These are phyloP conservation scores for Plodia interpunctella DNA, from an alignment of 1,140 invertebrate genomes.

Conservation along the genomic window DNA sequence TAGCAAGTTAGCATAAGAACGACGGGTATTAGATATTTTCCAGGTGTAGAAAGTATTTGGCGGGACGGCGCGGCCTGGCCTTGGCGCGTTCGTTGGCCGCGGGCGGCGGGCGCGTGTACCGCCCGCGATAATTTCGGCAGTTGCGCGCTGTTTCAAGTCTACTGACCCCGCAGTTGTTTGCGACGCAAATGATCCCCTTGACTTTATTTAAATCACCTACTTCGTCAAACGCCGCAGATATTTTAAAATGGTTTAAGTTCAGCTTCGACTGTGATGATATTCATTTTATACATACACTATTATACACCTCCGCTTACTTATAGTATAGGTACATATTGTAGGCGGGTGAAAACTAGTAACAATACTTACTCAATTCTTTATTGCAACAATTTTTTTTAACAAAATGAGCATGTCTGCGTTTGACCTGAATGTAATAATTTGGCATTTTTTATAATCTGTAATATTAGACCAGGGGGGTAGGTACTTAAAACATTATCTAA, in stretches of 20 bases:
- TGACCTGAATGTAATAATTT: too few relatives aligned
- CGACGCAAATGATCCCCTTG: slow-evolving; percentile 70
- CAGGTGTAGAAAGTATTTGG: background rate
- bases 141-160: slow-evolving; percentile 50
- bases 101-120: slow-evolving; percentile 46
- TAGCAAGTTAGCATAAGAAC: background rate
- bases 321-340: background rate
- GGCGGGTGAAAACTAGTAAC: background rate
- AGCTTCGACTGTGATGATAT: background rate
- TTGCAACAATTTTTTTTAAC: too few relatives aligned
- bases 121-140: slow-evolving; percentile 69
- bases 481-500: too few relatives aligned
- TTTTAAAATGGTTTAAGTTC: background rate
- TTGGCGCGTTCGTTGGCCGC: slow-evolving; percentile 68
- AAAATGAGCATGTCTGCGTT: too few relatives aligned
- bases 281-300: background rate
- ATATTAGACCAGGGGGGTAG: too few relatives aligned
- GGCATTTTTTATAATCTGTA: too few relatives aligned
- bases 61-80: slow-evolving; percentile 36
- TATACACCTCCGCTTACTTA: background rate
- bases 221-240: slow-evolving; percentile 21
- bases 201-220: slow-evolving; percentile 68
- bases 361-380: too few relatives aligned
- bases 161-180: slow-evolving; percentile 71
- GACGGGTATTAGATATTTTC: background rate